Evolutionary conservation across 1,140 invertebrate species (phyloP).

Genomic region (Pseudomyrmex gracilis): DNA sequence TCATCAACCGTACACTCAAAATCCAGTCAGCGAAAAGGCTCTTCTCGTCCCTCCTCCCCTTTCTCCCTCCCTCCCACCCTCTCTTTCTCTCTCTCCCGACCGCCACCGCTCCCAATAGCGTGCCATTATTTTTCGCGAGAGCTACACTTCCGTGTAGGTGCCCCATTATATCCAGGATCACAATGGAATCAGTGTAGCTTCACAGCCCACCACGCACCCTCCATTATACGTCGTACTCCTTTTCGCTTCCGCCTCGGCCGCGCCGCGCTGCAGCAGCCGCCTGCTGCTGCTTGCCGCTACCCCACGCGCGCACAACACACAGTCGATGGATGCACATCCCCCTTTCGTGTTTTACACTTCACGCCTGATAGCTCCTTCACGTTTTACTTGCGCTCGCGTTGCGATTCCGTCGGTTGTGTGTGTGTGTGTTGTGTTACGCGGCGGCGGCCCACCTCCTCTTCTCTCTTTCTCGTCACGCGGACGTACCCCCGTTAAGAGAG

Average conservation of each 20-base stretch:
- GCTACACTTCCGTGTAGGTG: slow-evolving; percentile 66
- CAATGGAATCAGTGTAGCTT: slow-evolving; percentile 66
- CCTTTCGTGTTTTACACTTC: slow-evolving; percentile 67
- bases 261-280: slow-evolving; percentile 17
- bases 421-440: too few relatives aligned
- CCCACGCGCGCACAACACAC: slow-evolving; percentile 26
- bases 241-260: slow-evolving; percentile 63
- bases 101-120: slow-evolving; percentile 24
- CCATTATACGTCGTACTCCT: slow-evolving; percentile 58
- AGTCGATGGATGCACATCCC: slow-evolving; percentile 62
- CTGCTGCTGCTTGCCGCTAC: background rate
- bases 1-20: slow-evolving; percentile 55
- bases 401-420: slow-evolving; percentile 26
- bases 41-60: slow-evolving; percentile 15
- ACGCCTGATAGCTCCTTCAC: slow-evolving; percentile 58
- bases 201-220: slow-evolving; percentile 24
- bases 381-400: slow-evolving; percentile 29
- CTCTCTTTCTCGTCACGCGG: background rate
- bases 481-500: background rate
- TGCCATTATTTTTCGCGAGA: slow-evolving; percentile 67
- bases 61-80: slow-evolving; percentile 1
- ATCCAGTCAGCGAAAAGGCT: slow-evolving; percentile 59
- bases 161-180: slow-evolving; percentile 69
- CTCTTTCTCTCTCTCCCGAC: background rate
- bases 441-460: too few relatives aligned